Evolutionary conservation across 2,888 invertebrate species (phyloP), one percentile per base, ranked within the genome.

Genomic region (Ichneumon xanthorius): DNA sequence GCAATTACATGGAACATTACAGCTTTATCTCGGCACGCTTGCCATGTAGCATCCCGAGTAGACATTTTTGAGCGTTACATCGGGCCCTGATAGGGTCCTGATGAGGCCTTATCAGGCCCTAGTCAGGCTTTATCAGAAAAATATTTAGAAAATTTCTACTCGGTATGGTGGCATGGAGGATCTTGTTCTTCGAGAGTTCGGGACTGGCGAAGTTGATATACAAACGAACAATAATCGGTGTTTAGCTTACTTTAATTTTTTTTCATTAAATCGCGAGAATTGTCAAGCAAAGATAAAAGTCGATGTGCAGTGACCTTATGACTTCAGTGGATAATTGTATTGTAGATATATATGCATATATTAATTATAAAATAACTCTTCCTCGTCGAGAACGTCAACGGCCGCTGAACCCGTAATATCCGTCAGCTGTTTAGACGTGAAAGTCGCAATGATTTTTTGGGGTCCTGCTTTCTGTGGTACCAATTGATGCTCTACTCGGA

Each of bases 371-470:
- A 45, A 14, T 88, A 83, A 89, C 75, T 90, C 88, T 68, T 93
- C 91, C 19, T 89, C 90, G 16, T 93, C 93, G 22, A 89, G 94
- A 1, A 96, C 96, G 77, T 96, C 96, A 1, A 95, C 94, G 67
- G 94, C 95, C 26, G 95, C 95, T 0, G 96, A 96, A 50, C 97
- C 97, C 6, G 95, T 96, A 84, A 97, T 95, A 90, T 97, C 97
- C 79, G 96, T 95, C 11, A 97, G 94, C 91, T 97, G 95, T 40
- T 94, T 95, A 0, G 97, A 97, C 71, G 95, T 95, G 93, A 97
- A 97, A 14, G 96, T 96, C 0, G 96, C 97, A 14, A 97, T 95
- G 80, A 97, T 94, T 90, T 95, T 96, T 85, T 96, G 96, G 76
- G 95, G 95, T 4, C 97, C 97, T 0, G 94, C 88, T 93, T 95